Evolutionary conservation across 2,797 vertebrate genomes (phyloP).

Genomic region (Scomberomorus guttatus): DNA sequence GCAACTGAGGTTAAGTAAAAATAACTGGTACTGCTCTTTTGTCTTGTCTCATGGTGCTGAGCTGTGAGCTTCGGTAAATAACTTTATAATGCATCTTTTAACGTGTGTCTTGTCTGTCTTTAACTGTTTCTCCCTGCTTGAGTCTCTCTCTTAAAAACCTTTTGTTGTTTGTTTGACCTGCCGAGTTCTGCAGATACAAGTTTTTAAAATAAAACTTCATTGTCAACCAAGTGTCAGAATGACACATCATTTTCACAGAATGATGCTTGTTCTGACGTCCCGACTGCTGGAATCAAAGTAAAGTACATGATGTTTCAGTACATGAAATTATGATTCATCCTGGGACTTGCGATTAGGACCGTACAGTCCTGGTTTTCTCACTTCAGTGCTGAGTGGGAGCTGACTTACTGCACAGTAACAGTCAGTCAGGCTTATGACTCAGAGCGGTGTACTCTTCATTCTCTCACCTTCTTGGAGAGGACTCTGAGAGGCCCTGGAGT

Average conservation of each 20-base stretch:
- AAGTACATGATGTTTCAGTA: slow-evolving; percentile 30
- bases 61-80: too few species aligned
- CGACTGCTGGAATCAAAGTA: slow-evolving; percentile 33
- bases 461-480: slow-evolving; percentile 18
- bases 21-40: too few species aligned
- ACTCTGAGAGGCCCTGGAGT: slow-evolving; percentile 5
- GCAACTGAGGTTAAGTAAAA: too few species aligned
- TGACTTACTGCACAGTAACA: slow-evolving; percentile 19
- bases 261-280: slow-evolving; percentile 30
- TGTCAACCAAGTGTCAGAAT: not conserved
- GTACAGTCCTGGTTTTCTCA: slow-evolving; percentile 21
- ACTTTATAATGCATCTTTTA: too few species aligned
- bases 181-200: not conserved
- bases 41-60: too few species aligned
- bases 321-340: slow-evolving; percentile 52
- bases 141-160: too few species aligned
- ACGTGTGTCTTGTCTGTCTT: too few species aligned
- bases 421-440: slow-evolving; percentile 55
- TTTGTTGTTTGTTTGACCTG: not conserved
- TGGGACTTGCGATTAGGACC: slow-evolving; percentile 26
- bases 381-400: slow-evolving; percentile 49
- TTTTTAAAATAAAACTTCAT: not conserved
- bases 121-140: too few species aligned
- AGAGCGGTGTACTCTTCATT: slow-evolving; percentile 9
- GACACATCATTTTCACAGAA: slow-evolving; percentile 28